Percentiles rank a stretch among this genome's conserved stretches.
phyloP scores from a whole-genome alignment of 1,140 invertebrate species.

The Musca vetustissima region DNA sequence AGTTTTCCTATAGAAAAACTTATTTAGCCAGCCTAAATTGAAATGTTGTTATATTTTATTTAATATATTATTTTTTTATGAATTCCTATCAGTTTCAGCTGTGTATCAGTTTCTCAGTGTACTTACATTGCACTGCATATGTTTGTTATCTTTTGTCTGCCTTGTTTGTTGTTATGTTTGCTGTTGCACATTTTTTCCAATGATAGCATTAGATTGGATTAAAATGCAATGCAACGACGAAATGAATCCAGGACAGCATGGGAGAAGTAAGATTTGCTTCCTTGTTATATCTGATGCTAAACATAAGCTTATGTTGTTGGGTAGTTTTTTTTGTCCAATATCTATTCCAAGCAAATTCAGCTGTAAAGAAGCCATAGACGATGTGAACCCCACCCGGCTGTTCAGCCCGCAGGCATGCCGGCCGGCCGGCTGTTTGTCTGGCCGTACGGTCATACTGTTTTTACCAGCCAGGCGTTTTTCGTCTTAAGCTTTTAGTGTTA shows the following conservation, averaged over 20 bases:
- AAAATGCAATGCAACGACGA: too few relatives aligned
- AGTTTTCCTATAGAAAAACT: too few relatives aligned
- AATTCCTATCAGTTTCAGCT: too few relatives aligned
- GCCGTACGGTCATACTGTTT: too few relatives aligned
- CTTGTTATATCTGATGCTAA: conserved; percentile 17
- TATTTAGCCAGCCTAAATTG: too few relatives aligned
- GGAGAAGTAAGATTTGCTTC: conserved; percentile 4
- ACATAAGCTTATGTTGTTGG: conserved; percentile 9
- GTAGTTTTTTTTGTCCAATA: background rate
- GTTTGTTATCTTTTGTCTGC: conserved; percentile 6
- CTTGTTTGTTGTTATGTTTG: background rate
- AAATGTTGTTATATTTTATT: too few relatives aligned
- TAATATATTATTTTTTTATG: too few relatives aligned
- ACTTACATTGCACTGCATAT: background rate
- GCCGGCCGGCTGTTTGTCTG: too few relatives aligned
- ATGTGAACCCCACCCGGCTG: background rate
- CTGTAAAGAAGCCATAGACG: too few relatives aligned
- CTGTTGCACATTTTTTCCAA: background rate
- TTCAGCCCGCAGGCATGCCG: background rate
- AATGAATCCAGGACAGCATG: too few relatives aligned
- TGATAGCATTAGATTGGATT: conserved; percentile 14
- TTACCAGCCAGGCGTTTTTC: background rate
- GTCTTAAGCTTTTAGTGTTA: conserved; percentile 6
- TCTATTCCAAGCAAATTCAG: too few relatives aligned
- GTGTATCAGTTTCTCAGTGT: background rate